Evolutionary conservation across 2,888 invertebrate genomes (phyloP), one percentile per base, ranked within the genome.

Genomic region (Antheraea yamamai): DNA sequence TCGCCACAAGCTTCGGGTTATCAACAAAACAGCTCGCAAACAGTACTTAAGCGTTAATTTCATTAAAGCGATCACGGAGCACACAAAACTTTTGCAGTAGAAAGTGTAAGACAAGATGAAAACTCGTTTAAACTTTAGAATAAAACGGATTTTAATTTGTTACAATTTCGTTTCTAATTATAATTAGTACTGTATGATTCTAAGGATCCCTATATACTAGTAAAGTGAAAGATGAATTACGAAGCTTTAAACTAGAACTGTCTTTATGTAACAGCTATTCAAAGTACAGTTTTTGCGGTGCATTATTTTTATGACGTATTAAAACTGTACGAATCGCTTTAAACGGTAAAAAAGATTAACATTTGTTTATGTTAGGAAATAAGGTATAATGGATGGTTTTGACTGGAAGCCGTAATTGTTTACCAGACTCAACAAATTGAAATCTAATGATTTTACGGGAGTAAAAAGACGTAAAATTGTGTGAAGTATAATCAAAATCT

Each of bases 1-100:
- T 74, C 75, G 75, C 72, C 74, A 66, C 72, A 76, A 66, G 73
- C 75, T 39, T 64, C 47, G 68, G 73, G 55, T 70, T 64, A 71
- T 61, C 73, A 73, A 72, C 39, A 73, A 26, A 51, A 14, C 61
- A 30, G 30, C 52, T 66, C 52, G 47, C 74, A 74, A 76, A 68
- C 74, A 68, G 58, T 39, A 39, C 16, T 55, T 23, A 71, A 23
- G n/a, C 58, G 61, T 68, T 64, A 18, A 39, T 68, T 68, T n/a
- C 23, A 52, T 68, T 35, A 16, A 73, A 75, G 76, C 75, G 72
- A 70, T 72, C 72, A 74, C 71, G 18, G 71, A 35, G 8, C 74
- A 70, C 74, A 70, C 70, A 52, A 35, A 10, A 64, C 26, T 26
- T 64, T 64, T 14, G n/a, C n/a, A n/a, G n/a, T 58, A n/a, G 58